Conservation (phyloP, 2,113 vertebrate genomes). For the Otis tarda region DNA sequence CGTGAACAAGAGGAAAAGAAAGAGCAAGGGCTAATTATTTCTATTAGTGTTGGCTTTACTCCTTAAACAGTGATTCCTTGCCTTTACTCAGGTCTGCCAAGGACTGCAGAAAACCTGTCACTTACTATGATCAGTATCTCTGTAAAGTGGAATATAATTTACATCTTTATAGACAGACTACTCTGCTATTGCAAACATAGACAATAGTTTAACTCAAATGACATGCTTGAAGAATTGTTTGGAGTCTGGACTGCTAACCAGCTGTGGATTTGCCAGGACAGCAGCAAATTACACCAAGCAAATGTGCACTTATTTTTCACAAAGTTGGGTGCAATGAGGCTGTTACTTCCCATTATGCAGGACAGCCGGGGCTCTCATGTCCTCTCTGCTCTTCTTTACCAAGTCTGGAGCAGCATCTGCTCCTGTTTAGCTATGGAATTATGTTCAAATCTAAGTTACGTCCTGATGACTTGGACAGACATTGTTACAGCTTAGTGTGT, state of each 20-base stretch:
- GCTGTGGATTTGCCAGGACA: background rate
- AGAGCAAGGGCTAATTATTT: background rate
- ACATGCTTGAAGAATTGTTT: background rate
- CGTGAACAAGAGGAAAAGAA: background rate
- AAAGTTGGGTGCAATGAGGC: background rate
- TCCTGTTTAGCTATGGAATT: background rate
- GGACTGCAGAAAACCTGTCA: background rate
- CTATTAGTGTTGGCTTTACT: background rate
- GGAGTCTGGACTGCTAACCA: background rate
- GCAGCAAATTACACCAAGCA: background rate
- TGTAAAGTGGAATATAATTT: background rate
- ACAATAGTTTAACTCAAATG: background rate
- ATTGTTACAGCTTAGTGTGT: accelerated
- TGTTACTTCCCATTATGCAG: background rate
- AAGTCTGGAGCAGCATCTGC: background rate
- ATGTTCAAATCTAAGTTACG: background rate
- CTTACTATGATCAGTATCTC: background rate
- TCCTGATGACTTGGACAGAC: background rate
- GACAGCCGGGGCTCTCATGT: background rate
- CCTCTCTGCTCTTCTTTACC: background rate
- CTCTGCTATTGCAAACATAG: background rate
- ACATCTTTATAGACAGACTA: background rate
- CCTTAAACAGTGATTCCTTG: background rate
- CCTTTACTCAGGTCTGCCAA: background rate
- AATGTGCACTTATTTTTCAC: background rate